Evolutionary conservation across 2,888 invertebrate species (phyloP).

Genomic region (Mechanitis messenoides): DNA sequence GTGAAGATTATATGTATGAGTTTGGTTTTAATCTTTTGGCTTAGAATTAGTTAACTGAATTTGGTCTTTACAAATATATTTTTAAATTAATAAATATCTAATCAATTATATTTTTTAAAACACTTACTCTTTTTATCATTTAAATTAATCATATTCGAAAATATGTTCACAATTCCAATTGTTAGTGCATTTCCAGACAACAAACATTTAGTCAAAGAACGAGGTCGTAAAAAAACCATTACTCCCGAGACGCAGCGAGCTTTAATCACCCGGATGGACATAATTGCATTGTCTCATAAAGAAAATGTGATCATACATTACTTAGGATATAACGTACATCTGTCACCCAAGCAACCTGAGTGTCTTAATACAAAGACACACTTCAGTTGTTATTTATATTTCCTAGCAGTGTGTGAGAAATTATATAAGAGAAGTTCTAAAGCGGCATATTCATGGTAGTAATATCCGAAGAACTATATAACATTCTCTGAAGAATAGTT

Average conservation of each 20-base stretch:
- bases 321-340: slow-evolving; percentile 6
- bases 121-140: too few relatives aligned
- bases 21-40: not conserved
- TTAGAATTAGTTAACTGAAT: not conserved
- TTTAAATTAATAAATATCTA: too few relatives aligned
- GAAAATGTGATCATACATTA: slow-evolving; percentile 15
- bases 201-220: slow-evolving; percentile 15
- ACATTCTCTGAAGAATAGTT: not conserved
- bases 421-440: not conserved
- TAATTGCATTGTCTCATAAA: slow-evolving; percentile 17
- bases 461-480: not conserved
- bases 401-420: not conserved
- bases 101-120: too few relatives aligned
- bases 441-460: not conserved
- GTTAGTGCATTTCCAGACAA: too few relatives aligned
- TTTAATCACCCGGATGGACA: slow-evolving; percentile 14
- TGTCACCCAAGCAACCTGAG: not conserved
- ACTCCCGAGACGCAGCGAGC: not conserved
- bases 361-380: not conserved
- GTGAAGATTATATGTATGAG: slow-evolving; percentile 41
- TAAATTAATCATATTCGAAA: too few relatives aligned
- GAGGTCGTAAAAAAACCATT: slow-evolving; percentile 25
- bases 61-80: too few relatives aligned
- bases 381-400: slow-evolving; percentile 4
- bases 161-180: too few relatives aligned